These are phyloP conservation scores for Chelon labrosus DNA, from an alignment of 2,797 vertebrate genomes.

Conservation along the genomic window DNA sequence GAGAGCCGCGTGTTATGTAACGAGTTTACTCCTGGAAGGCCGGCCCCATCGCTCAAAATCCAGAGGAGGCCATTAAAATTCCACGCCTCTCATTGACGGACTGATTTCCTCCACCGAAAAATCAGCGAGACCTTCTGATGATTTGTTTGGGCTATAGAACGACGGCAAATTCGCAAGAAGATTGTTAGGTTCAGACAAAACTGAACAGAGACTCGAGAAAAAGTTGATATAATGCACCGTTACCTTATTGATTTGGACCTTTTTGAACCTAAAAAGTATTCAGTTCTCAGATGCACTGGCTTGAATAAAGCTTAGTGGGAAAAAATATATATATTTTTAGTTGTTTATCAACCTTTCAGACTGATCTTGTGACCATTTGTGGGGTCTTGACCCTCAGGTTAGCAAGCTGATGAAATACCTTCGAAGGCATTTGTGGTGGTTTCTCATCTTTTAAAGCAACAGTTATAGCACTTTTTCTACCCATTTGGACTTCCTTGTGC, in stretches of 20 bases:
- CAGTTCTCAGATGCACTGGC: neutral
- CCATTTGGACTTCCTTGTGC: neutral
- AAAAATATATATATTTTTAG: no score
- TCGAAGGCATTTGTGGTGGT: neutral
- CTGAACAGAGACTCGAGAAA: neutral
- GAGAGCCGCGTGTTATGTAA: conserved; percentile 52
- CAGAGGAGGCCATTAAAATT: conserved; percentile 33
- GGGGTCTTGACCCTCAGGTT: no score
- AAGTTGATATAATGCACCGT: no score
- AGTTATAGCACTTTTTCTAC: neutral
- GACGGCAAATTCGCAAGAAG: neutral
- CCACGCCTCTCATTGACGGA: conserved; percentile 12
- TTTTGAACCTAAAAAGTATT: neutral
- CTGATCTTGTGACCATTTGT: neutral
- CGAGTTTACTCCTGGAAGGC: conserved; percentile 34
- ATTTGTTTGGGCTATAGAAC: neutral
- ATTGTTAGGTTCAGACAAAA: neutral
- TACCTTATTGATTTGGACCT: neutral
- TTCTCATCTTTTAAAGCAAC: neutral
- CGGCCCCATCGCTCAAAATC: conserved; percentile 38
- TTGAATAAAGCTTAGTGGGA: neutral
- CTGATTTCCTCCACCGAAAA: neutral
- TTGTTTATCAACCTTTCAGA: neutral
- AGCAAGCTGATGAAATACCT: neutral
- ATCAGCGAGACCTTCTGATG: neutral